Evolutionary conservation across 1,140 invertebrate species (phyloP).

Genomic region (Monomorium pharaonis): DNA sequence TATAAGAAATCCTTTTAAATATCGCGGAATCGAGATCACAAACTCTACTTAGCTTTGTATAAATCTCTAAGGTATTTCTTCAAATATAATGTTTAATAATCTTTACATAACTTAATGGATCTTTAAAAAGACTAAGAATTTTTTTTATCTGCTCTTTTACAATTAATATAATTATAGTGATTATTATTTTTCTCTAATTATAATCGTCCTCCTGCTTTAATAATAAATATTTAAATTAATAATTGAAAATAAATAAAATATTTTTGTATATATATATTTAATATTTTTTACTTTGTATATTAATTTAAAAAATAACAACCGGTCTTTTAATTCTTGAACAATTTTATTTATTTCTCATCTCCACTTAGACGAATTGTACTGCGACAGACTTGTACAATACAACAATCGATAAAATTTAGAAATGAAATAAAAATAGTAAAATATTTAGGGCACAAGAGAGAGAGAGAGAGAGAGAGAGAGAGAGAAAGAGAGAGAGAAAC

Average conservation of each 20-base stretch:
- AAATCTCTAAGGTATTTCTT: not conserved
- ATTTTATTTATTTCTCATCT: not conserved
- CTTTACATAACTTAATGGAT: not conserved
- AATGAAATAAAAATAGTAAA: not conserved
- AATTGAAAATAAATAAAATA: not conserved
- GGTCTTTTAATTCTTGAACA: not conserved
- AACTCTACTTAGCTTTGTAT: not conserved
- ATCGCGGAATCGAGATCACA: not conserved
- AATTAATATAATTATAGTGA: not conserved
- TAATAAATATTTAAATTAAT: not conserved
- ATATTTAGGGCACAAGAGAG: not conserved
- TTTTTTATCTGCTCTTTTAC: not conserved
- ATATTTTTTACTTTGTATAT: not conserved
- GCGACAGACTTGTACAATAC: not conserved
- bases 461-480: not conserved
- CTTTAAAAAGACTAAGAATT: not conserved
- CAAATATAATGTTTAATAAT: not conserved
- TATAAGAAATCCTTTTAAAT: not conserved
- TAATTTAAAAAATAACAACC: not conserved
- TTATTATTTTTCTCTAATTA: not conserved
- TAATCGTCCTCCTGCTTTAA: too few species aligned
- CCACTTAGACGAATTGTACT: not conserved
- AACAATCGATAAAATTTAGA: not conserved
- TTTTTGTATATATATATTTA: not conserved
- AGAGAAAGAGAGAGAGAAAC: not conserved